These are phyloP conservation scores for Amia ocellicauda DNA, from an alignment of 2,113 vertebrate species.

Conservation along the genomic window DNA sequence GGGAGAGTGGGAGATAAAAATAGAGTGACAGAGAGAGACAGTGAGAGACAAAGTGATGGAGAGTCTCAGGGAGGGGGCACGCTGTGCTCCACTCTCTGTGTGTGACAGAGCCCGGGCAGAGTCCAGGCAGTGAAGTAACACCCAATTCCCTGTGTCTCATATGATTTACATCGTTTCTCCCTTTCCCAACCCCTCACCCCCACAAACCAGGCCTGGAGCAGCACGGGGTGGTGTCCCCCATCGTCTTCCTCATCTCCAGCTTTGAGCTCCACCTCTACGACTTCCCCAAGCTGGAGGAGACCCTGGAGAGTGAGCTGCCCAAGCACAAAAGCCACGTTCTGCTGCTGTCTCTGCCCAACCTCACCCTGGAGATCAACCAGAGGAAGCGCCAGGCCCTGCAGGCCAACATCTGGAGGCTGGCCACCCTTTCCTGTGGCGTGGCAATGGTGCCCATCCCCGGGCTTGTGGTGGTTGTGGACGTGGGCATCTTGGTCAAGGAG, in stretches of 20 bases:
- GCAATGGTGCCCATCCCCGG: slow-evolving; percentile 48
- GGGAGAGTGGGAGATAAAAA: no score
- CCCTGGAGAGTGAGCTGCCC: slow-evolving; percentile 41
- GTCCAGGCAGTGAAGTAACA: no score
- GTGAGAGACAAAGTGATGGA: no score
- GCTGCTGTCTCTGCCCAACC: slow-evolving; percentile 43
- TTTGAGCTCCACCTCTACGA: slow-evolving; percentile 31
- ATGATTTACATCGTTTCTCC: no score
- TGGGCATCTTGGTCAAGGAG: slow-evolving; percentile 34
- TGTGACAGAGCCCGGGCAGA: neutral
- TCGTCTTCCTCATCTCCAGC: slow-evolving; percentile 40
- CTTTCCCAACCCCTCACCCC: no score
- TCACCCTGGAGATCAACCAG: slow-evolving; percentile 46
- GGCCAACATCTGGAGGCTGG: slow-evolving; percentile 49
- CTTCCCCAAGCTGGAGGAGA: slow-evolving; percentile 33
- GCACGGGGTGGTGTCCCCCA: slow-evolving; percentile 28
- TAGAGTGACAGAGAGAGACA: no score
- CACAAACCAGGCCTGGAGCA: slow-evolving; percentile 33
- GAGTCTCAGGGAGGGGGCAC: no score
- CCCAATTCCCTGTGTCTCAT: no score
- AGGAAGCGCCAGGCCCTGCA: slow-evolving; percentile 53
- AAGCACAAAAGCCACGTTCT: slow-evolving; percentile 36
- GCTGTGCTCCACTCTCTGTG: no score
- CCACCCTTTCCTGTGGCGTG: slow-evolving; percentile 40
- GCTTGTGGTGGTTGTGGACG: slow-evolving; percentile 48